Evolutionary conservation across 2,888 invertebrate genomes (phyloP).

Genomic region (Sinopyrophorus schimmeli): DNA sequence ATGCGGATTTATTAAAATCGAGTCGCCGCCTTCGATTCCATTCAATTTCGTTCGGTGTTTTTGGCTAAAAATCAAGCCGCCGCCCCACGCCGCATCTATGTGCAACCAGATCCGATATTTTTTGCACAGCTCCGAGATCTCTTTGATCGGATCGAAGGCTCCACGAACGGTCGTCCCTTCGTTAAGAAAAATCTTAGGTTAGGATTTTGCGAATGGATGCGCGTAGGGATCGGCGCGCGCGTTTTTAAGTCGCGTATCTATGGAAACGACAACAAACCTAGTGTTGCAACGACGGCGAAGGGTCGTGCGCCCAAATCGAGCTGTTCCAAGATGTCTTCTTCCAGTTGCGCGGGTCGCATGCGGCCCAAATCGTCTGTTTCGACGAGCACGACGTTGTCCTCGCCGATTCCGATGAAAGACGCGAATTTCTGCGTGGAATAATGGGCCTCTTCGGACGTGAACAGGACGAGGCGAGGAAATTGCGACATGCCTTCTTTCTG

Average conservation of each 20-base stretch:
- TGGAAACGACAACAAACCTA: too few species aligned
- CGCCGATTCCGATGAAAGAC: constrained; percentile 62
- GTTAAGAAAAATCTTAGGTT: constrained; percentile 21
- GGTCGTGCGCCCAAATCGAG: constrained; percentile 49
- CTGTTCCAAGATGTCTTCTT: constrained; percentile 49
- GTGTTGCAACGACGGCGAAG: constrained; percentile 57
- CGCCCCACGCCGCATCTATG: constrained; percentile 66
- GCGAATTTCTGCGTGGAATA: constrained; percentile 65
- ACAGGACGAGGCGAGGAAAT: constrained; percentile 55
- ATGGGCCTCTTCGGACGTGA: constrained; percentile 64
- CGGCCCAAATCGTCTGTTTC: constrained; percentile 53
- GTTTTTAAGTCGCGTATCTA: too few species aligned
- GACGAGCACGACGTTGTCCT: constrained; percentile 60
- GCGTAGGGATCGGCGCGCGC: too few species aligned
- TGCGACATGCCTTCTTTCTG: constrained; percentile 54
- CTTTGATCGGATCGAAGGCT: constrained; percentile 61
- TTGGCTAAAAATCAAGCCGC: constrained; percentile 61
- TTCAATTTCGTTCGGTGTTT: constrained; percentile 57
- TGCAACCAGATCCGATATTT: constrained; percentile 61
- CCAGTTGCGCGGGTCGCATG: constrained; percentile 50
- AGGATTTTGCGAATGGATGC: too few species aligned
- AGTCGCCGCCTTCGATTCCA: constrained; percentile 62
- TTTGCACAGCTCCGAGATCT: constrained; percentile 58
- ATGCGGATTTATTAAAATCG: constrained; percentile 65
- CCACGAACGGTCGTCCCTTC: constrained; percentile 63